Evolutionary conservation across 1,140 invertebrate genomes (phyloP), one percentile per base, ranked within the genome.

Genomic region (Caenorhabditis inopinata): DNA sequence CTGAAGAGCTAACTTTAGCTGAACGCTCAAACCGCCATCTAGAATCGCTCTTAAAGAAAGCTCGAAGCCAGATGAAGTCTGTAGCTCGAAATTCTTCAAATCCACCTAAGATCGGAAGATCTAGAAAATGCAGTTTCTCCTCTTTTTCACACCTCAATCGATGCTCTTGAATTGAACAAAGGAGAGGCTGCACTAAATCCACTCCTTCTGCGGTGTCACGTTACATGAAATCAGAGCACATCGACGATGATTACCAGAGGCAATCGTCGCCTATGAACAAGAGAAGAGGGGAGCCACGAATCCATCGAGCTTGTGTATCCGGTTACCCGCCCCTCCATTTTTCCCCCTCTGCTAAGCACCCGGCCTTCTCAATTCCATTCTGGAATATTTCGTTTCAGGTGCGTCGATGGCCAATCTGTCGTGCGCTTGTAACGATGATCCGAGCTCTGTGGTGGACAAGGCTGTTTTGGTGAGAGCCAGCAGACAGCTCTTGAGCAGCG

Each of bases 401-500:
- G 80, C 81, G 18, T 82, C 84, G n/a, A 88, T 89, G 47, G 86
- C 87, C n/a, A 87, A 86, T 78, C 53, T 87, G 14, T 83, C 62
- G 16, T 79, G 83, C 29, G 51, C 85, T 29, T 45, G 81, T 23
- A 85, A 75, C 9, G 87, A 88, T 35, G 68, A 53, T 38, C 51
- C 29, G 16, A 45, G 27, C 38, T 76, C 75, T 35, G 38, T 77
- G 32, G 94, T 89, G 89, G 93, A 87, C 92, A 91, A 76, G 92
- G 92, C 7, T 92, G 86, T 88, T 23, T 89, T 99, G 90, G 94
- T 97, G 74, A 91, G 95, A 83, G 95, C 96, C 29, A 95, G 96
- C 25, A 91, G 96, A 83, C 94, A 94, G 85, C 92, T 99, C 7
- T 91, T 99, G 12, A 94, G 94, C 27, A 95, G 95, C 42, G 95